Percentiles rank a stretch among this genome's conserved stretches.
phyloP scores from a whole-genome alignment of 2,888 invertebrate genomes.

The Hipparchia semele region DNA sequence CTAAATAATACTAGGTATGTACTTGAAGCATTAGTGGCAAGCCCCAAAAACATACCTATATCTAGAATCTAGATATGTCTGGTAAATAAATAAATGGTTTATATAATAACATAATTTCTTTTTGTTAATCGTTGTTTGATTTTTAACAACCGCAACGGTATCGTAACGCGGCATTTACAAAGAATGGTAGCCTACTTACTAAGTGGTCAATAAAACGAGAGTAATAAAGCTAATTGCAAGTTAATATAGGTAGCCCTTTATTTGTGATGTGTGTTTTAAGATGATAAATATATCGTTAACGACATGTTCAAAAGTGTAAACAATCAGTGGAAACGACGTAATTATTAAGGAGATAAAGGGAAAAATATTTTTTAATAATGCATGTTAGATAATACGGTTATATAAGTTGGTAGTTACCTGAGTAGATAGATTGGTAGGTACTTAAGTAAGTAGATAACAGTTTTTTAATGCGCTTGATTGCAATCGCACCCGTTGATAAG shows the following conservation, averaged over 20 bases:
- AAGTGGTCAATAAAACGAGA: conserved; percentile 6
- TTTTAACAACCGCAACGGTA: conserved; percentile 38
- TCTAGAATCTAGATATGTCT: neutral
- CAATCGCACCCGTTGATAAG: too few species aligned
- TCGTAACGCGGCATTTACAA: conserved; percentile 37
- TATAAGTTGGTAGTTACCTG: too few species aligned
- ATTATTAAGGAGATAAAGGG: conserved; percentile 19
- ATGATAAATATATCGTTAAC: conserved; percentile 9
- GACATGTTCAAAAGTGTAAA: conserved; percentile 8
- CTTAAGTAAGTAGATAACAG: too few species aligned
- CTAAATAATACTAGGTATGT: too few species aligned
- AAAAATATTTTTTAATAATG: conserved; percentile 40
- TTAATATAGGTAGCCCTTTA: conserved; percentile 12
- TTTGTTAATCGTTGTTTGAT: conserved; percentile 34
- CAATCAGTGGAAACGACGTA: conserved; percentile 37
- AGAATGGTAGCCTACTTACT: conserved; percentile 16
- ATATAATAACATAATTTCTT: conserved; percentile 19
- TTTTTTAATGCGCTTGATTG: too few species aligned
- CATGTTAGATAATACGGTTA: too few species aligned
- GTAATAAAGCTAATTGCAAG: conserved; percentile 16
- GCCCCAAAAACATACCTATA: too few species aligned
- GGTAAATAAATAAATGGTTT: conserved; percentile 4
- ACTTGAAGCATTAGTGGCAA: too few species aligned
- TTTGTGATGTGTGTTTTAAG: conserved; percentile 19
- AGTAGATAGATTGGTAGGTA: too few species aligned